Evolutionary conservation across 1,140 invertebrate species (phyloP).

Genomic region (Laodelphax striatellus): DNA sequence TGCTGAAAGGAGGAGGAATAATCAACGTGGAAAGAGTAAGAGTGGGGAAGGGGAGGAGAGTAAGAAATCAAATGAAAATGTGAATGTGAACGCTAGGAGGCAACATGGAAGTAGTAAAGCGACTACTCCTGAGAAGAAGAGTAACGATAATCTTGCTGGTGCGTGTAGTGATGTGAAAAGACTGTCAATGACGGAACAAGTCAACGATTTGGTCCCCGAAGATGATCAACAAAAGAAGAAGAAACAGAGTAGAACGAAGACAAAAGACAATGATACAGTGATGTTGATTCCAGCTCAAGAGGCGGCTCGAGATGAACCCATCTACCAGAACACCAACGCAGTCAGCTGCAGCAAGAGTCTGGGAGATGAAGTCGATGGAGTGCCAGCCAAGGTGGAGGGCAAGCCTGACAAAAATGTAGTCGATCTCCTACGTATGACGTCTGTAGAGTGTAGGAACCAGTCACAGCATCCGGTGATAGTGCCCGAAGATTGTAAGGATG

Average conservation of each 20-base stretch:
- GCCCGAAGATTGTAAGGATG: slow-evolving; percentile 14
- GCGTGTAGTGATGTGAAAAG: no score
- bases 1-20: slow-evolving; percentile 2
- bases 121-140: no score
- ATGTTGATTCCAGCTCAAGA: no score
- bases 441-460: slow-evolving; percentile 20
- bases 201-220: no score
- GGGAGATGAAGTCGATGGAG: no score
- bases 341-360: no score
- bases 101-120: background rate
- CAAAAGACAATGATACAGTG: no score
- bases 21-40: slow-evolving; percentile 12
- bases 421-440: slow-evolving; percentile 24
- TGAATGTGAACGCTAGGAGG: background rate
- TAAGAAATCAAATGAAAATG: background rate
- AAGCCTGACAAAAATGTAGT: slow-evolving; percentile 7
- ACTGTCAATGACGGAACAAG: no score
- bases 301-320: background rate
- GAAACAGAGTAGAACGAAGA: no score
- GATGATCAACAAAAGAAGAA: no score
- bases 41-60: background rate
- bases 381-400: no score
- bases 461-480: slow-evolving; percentile 13
- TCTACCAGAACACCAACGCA: slow-evolving; percentile 6
- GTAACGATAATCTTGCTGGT: no score